These are phyloP conservation scores for Lepilemur septentrionalis DNA, from an alignment of 2,797 vertebrate species.

Conservation along the genomic window DNA sequence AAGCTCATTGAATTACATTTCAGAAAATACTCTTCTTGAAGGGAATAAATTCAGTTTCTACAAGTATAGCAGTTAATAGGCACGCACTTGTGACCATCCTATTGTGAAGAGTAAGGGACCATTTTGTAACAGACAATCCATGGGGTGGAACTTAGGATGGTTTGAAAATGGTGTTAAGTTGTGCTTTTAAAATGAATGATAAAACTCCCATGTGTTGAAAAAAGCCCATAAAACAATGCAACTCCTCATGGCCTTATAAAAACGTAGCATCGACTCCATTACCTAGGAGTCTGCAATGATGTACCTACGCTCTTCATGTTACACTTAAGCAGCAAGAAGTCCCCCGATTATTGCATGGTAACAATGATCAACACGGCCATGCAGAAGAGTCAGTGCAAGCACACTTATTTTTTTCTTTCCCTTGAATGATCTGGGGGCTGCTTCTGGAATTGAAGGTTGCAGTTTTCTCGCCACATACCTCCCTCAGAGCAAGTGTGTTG, in stretches of 20 bases:
- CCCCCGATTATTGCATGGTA: not conserved
- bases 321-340: slow-evolving; percentile 6
- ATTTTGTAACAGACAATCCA: not conserved
- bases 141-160: not conserved
- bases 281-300: not conserved
- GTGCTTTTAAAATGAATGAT: slow-evolving; percentile 54
- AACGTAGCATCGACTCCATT: not conserved
- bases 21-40: not conserved
- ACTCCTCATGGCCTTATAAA: slow-evolving; percentile 45
- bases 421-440: slow-evolving; percentile 40
- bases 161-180: slow-evolving; percentile 30
- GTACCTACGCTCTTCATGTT: not conserved
- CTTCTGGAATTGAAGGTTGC: slow-evolving; percentile 60
- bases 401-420: slow-evolving; percentile 56
- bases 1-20: not conserved
- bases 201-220: slow-evolving; percentile 23
- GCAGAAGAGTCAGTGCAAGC: slow-evolving; percentile 67
- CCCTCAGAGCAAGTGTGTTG: not conserved
- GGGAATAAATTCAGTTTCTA: not conserved
- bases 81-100: not conserved
- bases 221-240: slow-evolving; percentile 48
- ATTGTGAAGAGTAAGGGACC: not conserved
- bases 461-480: not conserved
- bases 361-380: not conserved
- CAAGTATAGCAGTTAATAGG: not conserved